Conservation (phyloP, 2,888 invertebrate species). For the Heliconius erato region DNA sequence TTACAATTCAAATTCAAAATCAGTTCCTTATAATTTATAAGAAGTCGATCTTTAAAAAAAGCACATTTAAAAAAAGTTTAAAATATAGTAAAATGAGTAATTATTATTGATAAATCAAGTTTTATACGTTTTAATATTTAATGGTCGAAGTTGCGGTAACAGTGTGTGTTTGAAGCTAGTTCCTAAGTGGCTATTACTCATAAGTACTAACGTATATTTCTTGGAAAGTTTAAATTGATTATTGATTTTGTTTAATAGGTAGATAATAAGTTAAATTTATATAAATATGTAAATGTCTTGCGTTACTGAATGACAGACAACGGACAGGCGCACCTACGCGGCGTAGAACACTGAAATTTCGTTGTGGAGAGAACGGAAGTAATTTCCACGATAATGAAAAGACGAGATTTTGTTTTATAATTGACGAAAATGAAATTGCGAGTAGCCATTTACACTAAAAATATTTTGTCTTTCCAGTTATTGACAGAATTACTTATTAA, state of each 20-base stretch:
- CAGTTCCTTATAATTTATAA: no score
- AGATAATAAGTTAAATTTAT: background rate
- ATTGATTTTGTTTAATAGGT: slow-evolving; percentile 46
- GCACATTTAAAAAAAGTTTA: background rate
- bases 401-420: no score
- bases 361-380: no score
- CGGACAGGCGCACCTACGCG: background rate
- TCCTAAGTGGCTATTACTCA: slow-evolving; percentile 47
- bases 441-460: no score
- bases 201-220: slow-evolving; percentile 44
- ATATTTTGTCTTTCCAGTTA: no score
- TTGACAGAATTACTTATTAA: no score
- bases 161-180: slow-evolving; percentile 42
- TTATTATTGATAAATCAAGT: slow-evolving; percentile 10
- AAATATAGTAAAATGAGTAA: background rate
- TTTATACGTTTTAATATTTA: slow-evolving; percentile 29
- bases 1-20: no score
- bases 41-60: no score
- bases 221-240: slow-evolving; percentile 52
- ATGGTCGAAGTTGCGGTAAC: slow-evolving; percentile 32
- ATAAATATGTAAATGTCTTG: background rate
- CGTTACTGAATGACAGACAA: background rate
- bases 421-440: no score
- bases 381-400: no score
- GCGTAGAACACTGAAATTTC: no score